Conservation (phyloP, 2,113 vertebrate species). For the Clinocottus analis region DNA sequence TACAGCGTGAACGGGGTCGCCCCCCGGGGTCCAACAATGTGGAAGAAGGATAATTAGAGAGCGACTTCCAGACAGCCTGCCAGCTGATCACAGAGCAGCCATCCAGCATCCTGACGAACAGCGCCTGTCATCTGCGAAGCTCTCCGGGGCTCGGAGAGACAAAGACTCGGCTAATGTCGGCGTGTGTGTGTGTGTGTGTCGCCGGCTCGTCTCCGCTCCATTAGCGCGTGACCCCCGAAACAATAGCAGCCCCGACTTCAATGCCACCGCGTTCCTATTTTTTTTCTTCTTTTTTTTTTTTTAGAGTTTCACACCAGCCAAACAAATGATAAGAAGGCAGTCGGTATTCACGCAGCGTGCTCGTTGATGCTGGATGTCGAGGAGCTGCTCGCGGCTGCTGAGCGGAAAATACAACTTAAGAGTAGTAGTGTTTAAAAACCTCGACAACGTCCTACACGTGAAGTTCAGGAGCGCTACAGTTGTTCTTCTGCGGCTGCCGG, state of each 20-base stretch:
- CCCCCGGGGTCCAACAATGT: constrained; percentile 43
- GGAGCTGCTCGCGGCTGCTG: no score
- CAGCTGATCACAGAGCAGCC: constrained; percentile 63
- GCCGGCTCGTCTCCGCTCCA: not conserved
- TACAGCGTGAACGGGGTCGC: constrained; percentile 52
- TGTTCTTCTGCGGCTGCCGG: no score
- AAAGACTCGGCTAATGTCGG: constrained; percentile 40
- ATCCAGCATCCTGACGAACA: constrained; percentile 50
- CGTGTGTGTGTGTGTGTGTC: no score
- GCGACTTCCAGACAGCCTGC: constrained; percentile 56
- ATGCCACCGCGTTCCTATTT: not conserved
- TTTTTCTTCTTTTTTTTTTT: no score
- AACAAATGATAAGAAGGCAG: no score
- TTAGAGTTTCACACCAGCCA: no score
- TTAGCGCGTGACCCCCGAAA: not conserved
- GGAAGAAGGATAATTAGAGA: constrained; percentile 62
- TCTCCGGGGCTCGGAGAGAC: constrained; percentile 28
- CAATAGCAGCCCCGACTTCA: not conserved
- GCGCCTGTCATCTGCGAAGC: constrained; percentile 57
- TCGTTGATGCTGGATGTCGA: no score
- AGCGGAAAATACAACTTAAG: no score
- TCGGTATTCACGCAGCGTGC: no score
- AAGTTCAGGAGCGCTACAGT: not conserved
- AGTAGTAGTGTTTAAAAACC: no score
- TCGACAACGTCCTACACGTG: not conserved